Evolutionary conservation across 2,113 vertebrate genomes (phyloP).

Genomic region (Syrrhaptes paradoxus): DNA sequence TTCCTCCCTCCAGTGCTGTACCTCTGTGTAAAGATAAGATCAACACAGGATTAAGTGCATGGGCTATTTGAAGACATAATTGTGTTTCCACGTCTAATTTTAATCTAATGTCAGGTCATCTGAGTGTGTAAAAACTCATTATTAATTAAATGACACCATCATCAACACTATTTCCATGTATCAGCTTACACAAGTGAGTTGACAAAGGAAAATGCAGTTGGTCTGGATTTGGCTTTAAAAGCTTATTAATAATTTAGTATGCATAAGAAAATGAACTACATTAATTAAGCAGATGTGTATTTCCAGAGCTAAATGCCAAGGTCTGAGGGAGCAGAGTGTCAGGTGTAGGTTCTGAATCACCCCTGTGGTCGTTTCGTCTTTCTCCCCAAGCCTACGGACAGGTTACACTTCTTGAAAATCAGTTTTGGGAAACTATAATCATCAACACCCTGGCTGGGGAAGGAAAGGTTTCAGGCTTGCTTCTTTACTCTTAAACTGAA

Average conservation of each 20-base stretch:
- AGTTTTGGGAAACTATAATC: not conserved
- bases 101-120: not conserved
- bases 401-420: not conserved
- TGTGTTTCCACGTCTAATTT: not conserved
- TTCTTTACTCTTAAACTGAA: not conserved
- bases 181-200: not conserved
- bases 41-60: not conserved
- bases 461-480: not conserved
- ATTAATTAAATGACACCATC: not conserved
- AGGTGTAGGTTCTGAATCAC: not conserved
- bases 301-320: not conserved
- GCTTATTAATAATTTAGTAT: not conserved
- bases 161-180: not conserved
- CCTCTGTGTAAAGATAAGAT: not conserved
- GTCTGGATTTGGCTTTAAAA: not conserved
- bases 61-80: not conserved
- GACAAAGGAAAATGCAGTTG: not conserved
- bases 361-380: not conserved
- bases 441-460: not conserved
- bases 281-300: not conserved
- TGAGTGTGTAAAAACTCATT: not conserved
- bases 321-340: not conserved
- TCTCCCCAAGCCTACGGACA: not conserved
- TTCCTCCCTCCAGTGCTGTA: not conserved
- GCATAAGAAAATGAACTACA: not conserved